Conservation (phyloP, 2,113 vertebrate genomes). For the Ginglymostoma cirratum region DNA sequence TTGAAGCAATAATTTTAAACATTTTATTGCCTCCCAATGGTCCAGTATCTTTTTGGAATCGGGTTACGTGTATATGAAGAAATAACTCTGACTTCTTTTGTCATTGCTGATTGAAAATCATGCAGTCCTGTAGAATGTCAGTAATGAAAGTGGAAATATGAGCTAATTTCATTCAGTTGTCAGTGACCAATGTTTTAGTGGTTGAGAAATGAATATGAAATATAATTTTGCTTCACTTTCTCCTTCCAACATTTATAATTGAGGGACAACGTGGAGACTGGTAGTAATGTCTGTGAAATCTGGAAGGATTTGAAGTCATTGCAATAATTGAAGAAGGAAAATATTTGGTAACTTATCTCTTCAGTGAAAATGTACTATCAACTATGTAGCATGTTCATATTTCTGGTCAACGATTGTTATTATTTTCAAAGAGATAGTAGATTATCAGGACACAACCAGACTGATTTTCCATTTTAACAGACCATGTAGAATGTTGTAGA, state of each 20-base stretch:
- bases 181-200: background rate
- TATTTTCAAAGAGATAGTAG: background rate
- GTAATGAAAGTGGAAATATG: background rate
- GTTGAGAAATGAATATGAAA: background rate
- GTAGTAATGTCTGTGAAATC: background rate
- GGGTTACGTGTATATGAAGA: background rate
- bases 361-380: background rate
- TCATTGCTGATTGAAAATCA: background rate
- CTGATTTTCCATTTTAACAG: background rate
- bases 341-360: background rate
- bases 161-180: background rate
- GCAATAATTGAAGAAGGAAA: background rate
- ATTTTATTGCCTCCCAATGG: background rate
- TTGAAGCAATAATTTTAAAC: background rate
- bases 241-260: background rate
- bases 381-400: background rate
- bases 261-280: background rate
- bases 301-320: background rate
- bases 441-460: background rate
- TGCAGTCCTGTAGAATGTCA: background rate
- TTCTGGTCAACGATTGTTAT: background rate
- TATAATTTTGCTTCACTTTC: background rate
- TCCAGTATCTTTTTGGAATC: background rate
- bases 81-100: background rate
- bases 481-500: background rate